Conservation (phyloP, 2,888 invertebrate genomes). For the Tetropium fuscum region DNA sequence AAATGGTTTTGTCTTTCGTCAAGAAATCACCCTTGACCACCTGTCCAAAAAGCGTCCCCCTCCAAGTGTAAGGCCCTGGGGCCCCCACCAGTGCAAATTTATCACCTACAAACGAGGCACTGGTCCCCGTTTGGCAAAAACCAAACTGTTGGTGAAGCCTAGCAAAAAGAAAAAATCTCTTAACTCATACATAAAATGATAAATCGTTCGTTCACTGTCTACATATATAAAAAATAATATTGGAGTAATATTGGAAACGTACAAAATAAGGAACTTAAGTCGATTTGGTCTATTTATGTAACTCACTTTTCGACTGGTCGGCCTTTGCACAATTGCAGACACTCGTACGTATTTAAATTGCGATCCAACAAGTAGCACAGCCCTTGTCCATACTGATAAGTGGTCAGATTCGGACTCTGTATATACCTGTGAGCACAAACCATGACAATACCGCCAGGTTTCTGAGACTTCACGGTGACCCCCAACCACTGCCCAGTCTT, state of each 20-base stretch:
- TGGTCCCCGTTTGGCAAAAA: constrained; percentile 94
- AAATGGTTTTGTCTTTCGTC: constrained; percentile 81
- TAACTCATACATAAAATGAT: no score
- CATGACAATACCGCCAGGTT: constrained; percentile 84
- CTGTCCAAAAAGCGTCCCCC: constrained; percentile 87
- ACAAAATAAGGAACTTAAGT: no score
- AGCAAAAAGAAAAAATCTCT: no score
- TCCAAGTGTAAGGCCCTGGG: constrained; percentile 94
- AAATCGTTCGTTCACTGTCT: no score
- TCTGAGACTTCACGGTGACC: constrained; percentile 91
- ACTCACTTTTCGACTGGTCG: constrained; percentile 74
- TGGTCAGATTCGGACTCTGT: constrained; percentile 60
- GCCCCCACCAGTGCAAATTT: constrained; percentile 89
- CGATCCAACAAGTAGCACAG: constrained; percentile 89
- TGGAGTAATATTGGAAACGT: no score
- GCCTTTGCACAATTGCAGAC: constrained; percentile 87
- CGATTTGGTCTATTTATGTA: no score
- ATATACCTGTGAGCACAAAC: constrained; percentile 80
- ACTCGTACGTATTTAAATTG: constrained; percentile 75
- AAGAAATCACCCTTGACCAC: constrained; percentile 76
- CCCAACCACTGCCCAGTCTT: constrained; percentile 97
- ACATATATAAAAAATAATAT: no score
- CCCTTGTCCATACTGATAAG: constrained; percentile 85
- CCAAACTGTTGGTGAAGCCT: constrained; percentile 93
- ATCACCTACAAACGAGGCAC: constrained; percentile 84